Evolutionary conservation across 2,113 vertebrate genomes (phyloP).

Genomic region (Formicarius rufipectus): DNA sequence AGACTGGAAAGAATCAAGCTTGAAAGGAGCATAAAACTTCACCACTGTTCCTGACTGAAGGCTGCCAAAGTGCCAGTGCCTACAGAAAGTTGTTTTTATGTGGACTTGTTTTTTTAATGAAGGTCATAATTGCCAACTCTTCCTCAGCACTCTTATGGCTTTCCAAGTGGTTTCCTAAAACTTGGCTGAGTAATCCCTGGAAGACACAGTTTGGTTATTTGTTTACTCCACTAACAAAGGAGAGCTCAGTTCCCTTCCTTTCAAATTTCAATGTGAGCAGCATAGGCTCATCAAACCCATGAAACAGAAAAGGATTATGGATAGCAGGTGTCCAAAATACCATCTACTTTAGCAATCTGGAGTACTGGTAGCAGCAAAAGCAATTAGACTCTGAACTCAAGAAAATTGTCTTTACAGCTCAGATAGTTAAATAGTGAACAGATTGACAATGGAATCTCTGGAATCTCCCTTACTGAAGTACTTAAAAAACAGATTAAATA

Average conservation of each 20-base stretch:
- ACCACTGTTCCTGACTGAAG: background rate
- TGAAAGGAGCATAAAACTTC: background rate
- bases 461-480: constrained; percentile 13
- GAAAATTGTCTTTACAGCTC: constrained; percentile 7
- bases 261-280: background rate
- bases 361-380: constrained; percentile 20
- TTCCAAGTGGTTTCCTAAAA: background rate
- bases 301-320: constrained; percentile 22
- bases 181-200: background rate
- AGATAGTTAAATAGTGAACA: constrained; percentile 26
- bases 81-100: background rate
- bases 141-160: background rate
- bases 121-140: background rate
- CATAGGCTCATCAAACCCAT: background rate
- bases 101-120: background rate
- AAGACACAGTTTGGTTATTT: background rate
- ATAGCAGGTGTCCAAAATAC: constrained; percentile 43
- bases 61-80: background rate
- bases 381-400: constrained; percentile 38
- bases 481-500: constrained; percentile 25
- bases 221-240: background rate
- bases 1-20: background rate
- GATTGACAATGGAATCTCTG: constrained; percentile 31
- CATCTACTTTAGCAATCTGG: constrained; percentile 18
- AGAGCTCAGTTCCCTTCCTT: background rate